These are phyloP conservation scores for Galbula dea DNA, from an alignment of 2,113 vertebrate species.

Conservation along the genomic window DNA sequence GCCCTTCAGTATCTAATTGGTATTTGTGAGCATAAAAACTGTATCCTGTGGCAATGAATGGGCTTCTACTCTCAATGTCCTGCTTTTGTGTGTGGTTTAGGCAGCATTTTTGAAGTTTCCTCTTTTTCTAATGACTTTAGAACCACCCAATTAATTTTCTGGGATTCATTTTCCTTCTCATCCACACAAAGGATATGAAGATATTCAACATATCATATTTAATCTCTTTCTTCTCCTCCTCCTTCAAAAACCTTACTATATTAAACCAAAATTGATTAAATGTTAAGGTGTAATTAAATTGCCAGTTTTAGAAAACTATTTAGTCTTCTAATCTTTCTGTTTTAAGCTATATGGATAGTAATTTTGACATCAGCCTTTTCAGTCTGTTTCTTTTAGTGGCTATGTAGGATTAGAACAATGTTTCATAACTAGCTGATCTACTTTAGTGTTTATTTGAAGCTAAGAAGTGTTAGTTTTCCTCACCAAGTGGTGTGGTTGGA, in stretches of 20 bases:
- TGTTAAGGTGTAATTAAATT: not conserved
- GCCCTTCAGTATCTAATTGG: not conserved
- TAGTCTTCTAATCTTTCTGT: not conserved
- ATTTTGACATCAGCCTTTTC: not conserved
- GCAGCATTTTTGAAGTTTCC: not conserved
- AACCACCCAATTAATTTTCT: slow-evolving; percentile 5
- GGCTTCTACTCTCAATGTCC: not conserved
- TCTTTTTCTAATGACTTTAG: not conserved
- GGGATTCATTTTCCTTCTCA: not conserved
- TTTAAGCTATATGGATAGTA: not conserved
- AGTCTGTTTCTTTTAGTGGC: not conserved
- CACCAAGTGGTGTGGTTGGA: not conserved
- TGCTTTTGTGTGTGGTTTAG: not conserved
- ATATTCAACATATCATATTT: not conserved
- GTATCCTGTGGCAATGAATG: not conserved
- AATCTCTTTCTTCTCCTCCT: not conserved
- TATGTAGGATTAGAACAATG: not conserved
- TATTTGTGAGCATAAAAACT: not conserved
- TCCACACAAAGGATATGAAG: not conserved
- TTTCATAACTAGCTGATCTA: not conserved
- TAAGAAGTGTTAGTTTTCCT: not conserved
- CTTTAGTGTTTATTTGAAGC: not conserved
- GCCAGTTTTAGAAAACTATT: slow-evolving; percentile 19
- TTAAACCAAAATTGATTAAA: no score
- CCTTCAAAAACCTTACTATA: no score